Evolutionary conservation across 64 coral and sea anemone genomes (phyloP), one percentile per base, ranked within the genome.

Genomic region (Dendrophyllia cribrosa): DNA sequence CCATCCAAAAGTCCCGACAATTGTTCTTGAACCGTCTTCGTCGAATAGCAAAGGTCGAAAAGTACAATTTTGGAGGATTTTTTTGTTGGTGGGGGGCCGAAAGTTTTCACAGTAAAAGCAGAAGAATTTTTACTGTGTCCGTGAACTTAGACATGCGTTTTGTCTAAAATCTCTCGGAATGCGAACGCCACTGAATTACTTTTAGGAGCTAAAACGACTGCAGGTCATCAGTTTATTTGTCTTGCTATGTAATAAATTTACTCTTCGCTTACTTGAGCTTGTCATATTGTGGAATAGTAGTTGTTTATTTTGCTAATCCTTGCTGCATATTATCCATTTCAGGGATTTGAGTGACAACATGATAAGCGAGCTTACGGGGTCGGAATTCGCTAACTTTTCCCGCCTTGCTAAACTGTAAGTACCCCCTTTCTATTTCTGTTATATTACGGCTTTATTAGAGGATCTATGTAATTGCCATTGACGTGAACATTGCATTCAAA

Each of bases 261-360:
- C 61, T 84, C 80, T 84, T 51, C 80, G 62, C 44, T 84, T 50
- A 83, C 79, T 83, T 83, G 5, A 66, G 79, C 16, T 83, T 84
- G 80, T 84, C 80, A 84, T 9, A 82, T 46, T 3, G 78, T 59
- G 24, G 34, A 82, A 82, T 68, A 65, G 13, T 19, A 56, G 19
- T 51, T 84, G 80, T 84, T 84, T 84, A 63, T 84, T 67, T 68
- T 67, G 60, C 44, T 84, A 84, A 84, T 84, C 80, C 80, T 15
- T n/a, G 20, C 19, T 84, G 61, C 80, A 84, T 84, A 84, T 84
- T 46, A 21, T 82, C 58, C 58, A 82, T 84, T 84, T 67, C 80
- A 84, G 80, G 48, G 80, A 84, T 84, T 51, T 84, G 62, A 84
- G 80, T 84, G 61, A 84, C 80, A 84, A 84, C 80, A 65, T 47